Conservation (phyloP, 2,797 vertebrate genomes). For the Sciurus carolinensis region DNA sequence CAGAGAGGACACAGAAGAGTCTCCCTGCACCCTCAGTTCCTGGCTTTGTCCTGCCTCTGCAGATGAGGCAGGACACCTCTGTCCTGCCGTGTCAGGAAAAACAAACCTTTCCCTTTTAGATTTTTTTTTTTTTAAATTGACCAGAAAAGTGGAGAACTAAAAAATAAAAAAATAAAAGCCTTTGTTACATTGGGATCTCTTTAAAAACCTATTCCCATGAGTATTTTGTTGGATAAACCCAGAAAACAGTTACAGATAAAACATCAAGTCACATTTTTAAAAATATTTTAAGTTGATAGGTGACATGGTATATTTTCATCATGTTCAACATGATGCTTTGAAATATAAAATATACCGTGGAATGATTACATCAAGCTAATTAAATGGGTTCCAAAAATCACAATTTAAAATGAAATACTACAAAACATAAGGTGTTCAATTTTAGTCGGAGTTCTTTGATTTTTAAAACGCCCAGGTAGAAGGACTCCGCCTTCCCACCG, state of each 20-base stretch:
- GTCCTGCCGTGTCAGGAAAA: not conserved
- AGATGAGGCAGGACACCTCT: not conserved
- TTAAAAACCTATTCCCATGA: not conserved
- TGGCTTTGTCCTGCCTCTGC: not conserved
- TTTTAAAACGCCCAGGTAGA: slow-evolving; percentile 14
- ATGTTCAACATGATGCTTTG: not conserved
- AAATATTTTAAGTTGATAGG: not conserved
- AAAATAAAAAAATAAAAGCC: not conserved
- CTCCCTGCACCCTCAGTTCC: rapidly evolving
- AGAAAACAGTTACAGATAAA: not conserved
- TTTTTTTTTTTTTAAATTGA: not conserved
- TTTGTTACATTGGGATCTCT: not conserved
- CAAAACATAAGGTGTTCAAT: not conserved
- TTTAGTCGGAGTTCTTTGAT: not conserved
- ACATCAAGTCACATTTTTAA: not conserved
- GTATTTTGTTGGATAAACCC: not conserved
- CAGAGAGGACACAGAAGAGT: not conserved
- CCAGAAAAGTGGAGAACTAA: not conserved
- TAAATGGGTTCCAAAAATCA: not conserved
- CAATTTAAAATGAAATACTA: slow-evolving; percentile 8
- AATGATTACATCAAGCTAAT: not conserved
- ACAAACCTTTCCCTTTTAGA: slow-evolving; percentile 15
- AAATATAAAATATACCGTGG: not conserved
- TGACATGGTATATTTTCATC: not conserved
- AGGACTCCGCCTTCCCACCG: not conserved